These are phyloP conservation scores for Microtus montanus DNA, from an alignment of 2,113 vertebrate species.

Conservation along the genomic window DNA sequence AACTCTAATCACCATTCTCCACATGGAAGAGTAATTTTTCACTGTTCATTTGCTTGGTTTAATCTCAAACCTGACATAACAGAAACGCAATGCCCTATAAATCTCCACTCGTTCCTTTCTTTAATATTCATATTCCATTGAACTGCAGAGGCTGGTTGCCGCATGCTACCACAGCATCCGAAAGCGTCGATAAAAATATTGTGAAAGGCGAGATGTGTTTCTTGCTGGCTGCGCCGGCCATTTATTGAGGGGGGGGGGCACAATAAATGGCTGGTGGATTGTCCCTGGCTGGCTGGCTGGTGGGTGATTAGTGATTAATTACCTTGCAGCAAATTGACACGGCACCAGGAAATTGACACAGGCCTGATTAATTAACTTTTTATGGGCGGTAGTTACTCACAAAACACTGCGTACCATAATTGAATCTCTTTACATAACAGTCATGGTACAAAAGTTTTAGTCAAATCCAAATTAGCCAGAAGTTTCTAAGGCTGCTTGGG, in stretches of 20 bases:
- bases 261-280: conserved; percentile 86
- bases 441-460: conserved; percentile 83
- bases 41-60: conserved; percentile 91
- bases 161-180: conserved; percentile 87
- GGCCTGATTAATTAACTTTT: conserved; percentile 93
- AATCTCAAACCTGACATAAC: conserved; percentile 91
- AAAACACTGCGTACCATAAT: conserved; percentile 86
- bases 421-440: conserved; percentile 85
- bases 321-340: conserved; percentile 90
- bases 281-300: conserved; percentile 86
- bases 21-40: conserved; percentile 92
- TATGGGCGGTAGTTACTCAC: conserved; percentile 88
- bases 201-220: conserved; percentile 88
- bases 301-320: conserved; percentile 93
- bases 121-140: conserved; percentile 90
- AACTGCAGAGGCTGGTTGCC: conserved; percentile 88
- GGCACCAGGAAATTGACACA: conserved; percentile 91
- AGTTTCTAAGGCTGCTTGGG: conserved; percentile 75
- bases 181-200: conserved; percentile 89
- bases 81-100: conserved; percentile 89
- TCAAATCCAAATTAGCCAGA: conserved; percentile 82
- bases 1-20: conserved; percentile 92
- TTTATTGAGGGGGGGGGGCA: conserved; percentile 85
- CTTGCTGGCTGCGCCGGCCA: conserved; percentile 82
- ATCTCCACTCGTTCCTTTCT: conserved; percentile 89